These are phyloP conservation scores for Chalcis sispes DNA, from an alignment of 2,888 invertebrate species.

Conservation along the genomic window DNA sequence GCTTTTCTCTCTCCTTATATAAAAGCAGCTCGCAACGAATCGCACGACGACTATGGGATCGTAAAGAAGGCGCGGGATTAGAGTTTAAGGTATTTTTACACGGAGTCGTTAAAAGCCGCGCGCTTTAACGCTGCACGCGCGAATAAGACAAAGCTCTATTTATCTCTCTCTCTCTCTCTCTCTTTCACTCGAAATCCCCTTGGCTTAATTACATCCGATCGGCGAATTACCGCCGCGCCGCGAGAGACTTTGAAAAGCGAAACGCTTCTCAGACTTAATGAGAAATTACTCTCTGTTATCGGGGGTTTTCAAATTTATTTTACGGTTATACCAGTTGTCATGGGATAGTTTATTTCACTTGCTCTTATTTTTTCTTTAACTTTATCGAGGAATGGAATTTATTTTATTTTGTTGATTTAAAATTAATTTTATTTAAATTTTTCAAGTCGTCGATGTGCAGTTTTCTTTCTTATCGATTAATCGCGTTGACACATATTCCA, in stretches of 20 bases:
- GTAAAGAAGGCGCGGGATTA: slow-evolving; percentile 39
- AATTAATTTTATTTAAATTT: too few relatives aligned
- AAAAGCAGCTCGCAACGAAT: slow-evolving; percentile 45
- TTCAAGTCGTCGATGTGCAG: too few relatives aligned
- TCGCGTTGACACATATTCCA: too few relatives aligned
- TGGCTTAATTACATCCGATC: slow-evolving; percentile 70
- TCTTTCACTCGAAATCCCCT: slow-evolving; percentile 45
- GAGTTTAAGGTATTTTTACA: slow-evolving; percentile 72
- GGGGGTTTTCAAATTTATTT: slow-evolving; percentile 46
- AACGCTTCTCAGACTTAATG: slow-evolving; percentile 57
- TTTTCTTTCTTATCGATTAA: too few relatives aligned
- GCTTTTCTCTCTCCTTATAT: slow-evolving; percentile 12
- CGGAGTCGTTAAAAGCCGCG: slow-evolving; percentile 69
- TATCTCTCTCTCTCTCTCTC: too few relatives aligned
- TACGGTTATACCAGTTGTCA: slow-evolving; percentile 26
- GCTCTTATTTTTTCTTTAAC: too few relatives aligned
- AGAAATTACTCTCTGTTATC: slow-evolving; percentile 56
- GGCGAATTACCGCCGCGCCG: slow-evolving; percentile 62
- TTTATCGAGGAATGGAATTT: too few relatives aligned
- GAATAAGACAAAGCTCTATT: slow-evolving; percentile 53
- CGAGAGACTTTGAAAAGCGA: slow-evolving; percentile 23
- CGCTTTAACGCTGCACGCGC: slow-evolving; percentile 19
- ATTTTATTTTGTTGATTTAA: too few relatives aligned
- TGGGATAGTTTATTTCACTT: too few relatives aligned
- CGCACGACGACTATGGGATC: slow-evolving; percentile 36